Evolutionary conservation across 1,140 invertebrate species (phyloP).

Genomic region (Chlorops oryzae): DNA sequence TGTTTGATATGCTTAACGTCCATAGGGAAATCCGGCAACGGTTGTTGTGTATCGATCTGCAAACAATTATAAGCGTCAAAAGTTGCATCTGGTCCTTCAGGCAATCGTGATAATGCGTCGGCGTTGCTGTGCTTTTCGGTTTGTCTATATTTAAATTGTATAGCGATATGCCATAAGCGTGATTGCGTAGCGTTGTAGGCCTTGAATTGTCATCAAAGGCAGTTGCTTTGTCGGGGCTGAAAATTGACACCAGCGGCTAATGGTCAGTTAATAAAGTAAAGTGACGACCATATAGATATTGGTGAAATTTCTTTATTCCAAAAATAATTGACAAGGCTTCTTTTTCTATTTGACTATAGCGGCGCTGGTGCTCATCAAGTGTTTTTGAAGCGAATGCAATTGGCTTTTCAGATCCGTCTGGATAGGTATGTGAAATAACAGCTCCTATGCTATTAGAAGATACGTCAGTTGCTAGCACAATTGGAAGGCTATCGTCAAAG

Average conservation of each 20-base stretch:
- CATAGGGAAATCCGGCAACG: no score
- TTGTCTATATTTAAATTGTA: constrained; percentile 20
- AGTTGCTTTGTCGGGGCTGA: constrained; percentile 26
- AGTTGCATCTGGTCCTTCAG: no score
- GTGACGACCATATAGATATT: constrained; percentile 49
- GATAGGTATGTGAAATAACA: constrained; percentile 44
- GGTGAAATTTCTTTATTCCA: constrained; percentile 51
- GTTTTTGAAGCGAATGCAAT: constrained; percentile 51
- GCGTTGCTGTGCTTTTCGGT: constrained; percentile 22
- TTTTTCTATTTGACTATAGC: constrained; percentile 53
- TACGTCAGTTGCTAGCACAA: constrained; percentile 49
- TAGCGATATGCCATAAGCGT: constrained; percentile 23
- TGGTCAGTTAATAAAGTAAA: constrained; percentile 51
- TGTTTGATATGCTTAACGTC: no score
- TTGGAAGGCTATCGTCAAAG: constrained; percentile 47
- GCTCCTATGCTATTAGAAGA: constrained; percentile 47
- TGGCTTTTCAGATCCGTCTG: constrained; percentile 46
- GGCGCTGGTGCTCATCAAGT: constrained; percentile 47
- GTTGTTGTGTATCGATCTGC: no score
- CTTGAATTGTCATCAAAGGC: constrained; percentile 19
- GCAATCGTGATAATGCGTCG: no score
- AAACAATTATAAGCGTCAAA: no score
- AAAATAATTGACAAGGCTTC: constrained; percentile 51
- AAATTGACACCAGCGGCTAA: constrained; percentile 45
- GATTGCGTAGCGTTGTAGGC: constrained; percentile 34